Evolutionary conservation across 2,797 vertebrate genomes (phyloP), one percentile per base, ranked within the genome.

Genomic region (Chelidonichthys spinosus): DNA sequence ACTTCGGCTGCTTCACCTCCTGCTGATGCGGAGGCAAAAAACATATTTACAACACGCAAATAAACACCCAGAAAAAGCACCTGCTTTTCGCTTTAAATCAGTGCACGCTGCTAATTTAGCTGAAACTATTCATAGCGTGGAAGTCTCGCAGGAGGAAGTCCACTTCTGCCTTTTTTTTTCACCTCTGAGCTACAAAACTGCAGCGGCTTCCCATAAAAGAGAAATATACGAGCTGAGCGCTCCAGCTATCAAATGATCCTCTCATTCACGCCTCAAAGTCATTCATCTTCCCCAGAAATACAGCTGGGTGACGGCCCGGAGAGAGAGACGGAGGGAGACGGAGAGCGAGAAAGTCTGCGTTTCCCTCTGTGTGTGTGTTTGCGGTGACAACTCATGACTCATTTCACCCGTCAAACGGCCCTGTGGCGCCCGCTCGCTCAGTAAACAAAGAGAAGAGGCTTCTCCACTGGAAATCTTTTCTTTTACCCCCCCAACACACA

Each of bases 321-420:
- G 76, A 72, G 53, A 58, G n/a, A 15, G 10, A 62, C 8, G 40
- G 10, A 6, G 42, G 3, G 11, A 13, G 42, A 13, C 10, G 42
- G 42, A 13, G 42, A 13, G 11, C 10, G 11, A 11, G 3, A 46
- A 72, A 54, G n/a, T 17, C 59, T 61, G 63, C 62, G 56, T 69
- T 50, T 76, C 43, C 55, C 43, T 68, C 18, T 44, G 74, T 73
- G 56, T 72, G 47, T 61, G 40, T 54, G 81, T 75, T 73, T 81
- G 77, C 50, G 76, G 82, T 86, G 85, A 91, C 79, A 90, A 88
- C 77, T 86, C 79, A 88, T 90, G 89, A 90, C 87, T 94, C 86
- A 87, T 89, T 90, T 90, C 91, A 84, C 78, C 87, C 81, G 82
- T 86, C 87, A 74, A 85, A 82, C 46, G 69, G 86, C 82, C 81